These are phyloP conservation scores for Cassiopea xamachana DNA, from an alignment of 30 jellyfish, hydroid and myxozoan species.

Conservation along the genomic window DNA sequence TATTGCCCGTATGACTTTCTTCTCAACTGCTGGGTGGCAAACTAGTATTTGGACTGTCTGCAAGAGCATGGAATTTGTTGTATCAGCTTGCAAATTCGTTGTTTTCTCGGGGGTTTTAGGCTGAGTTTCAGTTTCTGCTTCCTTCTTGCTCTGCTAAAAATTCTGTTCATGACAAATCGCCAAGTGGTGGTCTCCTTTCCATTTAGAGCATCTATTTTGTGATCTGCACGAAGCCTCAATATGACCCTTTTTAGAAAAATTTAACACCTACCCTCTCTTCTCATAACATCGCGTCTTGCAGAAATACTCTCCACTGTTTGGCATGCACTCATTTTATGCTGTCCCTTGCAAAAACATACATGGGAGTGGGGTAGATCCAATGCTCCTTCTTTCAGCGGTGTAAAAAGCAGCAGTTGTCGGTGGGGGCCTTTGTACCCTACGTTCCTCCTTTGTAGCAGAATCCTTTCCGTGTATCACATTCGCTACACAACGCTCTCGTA, in stretches of 20 bases:
- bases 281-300: not conserved
- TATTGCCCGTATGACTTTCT: not conserved
- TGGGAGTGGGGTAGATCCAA: not conserved
- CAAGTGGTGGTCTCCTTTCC: not conserved
- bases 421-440: not conserved
- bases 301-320: not conserved
- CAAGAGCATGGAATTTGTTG: not conserved
- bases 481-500: not conserved
- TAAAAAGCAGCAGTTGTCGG: too few species aligned
- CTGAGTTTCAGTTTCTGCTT: not conserved
- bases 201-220: not conserved
- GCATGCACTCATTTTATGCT: not conserved
- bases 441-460: not conserved
- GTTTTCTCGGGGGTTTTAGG: not conserved
- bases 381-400: not conserved
- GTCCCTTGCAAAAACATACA: not conserved
- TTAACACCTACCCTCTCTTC: too few species aligned
- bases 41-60: not conserved
- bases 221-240: not conserved
- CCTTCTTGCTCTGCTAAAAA: not conserved
- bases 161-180: not conserved
- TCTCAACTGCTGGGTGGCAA: not conserved
- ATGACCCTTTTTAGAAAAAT: slow-evolving; percentile 7
- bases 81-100: not conserved
- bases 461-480: not conserved